Conservation (phyloP, 2,888 invertebrate genomes). For the Lepas anatifera region DNA sequence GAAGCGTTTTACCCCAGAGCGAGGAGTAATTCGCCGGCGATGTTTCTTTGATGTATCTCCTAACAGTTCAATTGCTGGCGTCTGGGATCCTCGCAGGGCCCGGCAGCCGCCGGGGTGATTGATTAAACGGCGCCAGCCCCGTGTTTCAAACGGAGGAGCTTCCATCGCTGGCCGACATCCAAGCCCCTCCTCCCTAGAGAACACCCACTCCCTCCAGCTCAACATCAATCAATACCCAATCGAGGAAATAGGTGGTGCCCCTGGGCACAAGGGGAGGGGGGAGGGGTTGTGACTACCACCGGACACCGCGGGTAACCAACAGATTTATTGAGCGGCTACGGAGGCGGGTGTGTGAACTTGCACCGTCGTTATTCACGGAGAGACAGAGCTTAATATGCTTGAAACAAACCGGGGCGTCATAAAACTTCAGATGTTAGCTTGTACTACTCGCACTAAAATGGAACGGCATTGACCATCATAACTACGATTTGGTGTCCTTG, state of each 20-base stretch:
- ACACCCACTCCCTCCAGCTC: too few relatives aligned
- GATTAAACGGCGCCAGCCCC: neutral
- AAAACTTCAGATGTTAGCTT: too few relatives aligned
- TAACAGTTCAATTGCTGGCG: neutral
- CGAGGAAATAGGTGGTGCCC: neutral
- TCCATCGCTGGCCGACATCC: neutral
- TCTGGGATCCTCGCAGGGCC: neutral
- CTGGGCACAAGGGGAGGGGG: too few relatives aligned
- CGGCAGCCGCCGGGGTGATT: neutral
- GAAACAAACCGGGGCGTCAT: too few relatives aligned
- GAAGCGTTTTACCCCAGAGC: neutral
- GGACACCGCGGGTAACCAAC: neutral
- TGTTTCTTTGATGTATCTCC: slow-evolving; percentile 12
- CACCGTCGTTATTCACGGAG: too few relatives aligned
- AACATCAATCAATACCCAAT: slow-evolving; percentile 4
- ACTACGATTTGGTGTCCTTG: too few relatives aligned
- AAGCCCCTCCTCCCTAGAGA: too few relatives aligned
- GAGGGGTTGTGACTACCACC: neutral
- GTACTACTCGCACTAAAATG: too few relatives aligned
- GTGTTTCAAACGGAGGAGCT: neutral
- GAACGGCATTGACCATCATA: too few relatives aligned
- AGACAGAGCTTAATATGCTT: too few relatives aligned
- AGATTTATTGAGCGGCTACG: slow-evolving; percentile 9
- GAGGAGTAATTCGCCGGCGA: neutral
- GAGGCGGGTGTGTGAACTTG: too few relatives aligned